These are phyloP conservation scores for Bombyx mori DNA, from an alignment of 1,140 invertebrate species.

Conservation along the genomic window ASM3026992v2 NC_085125.1:197501-198000, in stretches of 20 bases:
- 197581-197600: not conserved
- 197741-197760: constrained; percentile 96
- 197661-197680: constrained; percentile 99
- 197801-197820: constrained; percentile 88
- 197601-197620: not conserved
- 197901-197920: too few relatives aligned
- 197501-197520: too few relatives aligned
- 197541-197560: constrained; percentile 1
- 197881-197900: too few relatives aligned
- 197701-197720: constrained; percentile 99
- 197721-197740: constrained; percentile 99
- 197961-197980: too few relatives aligned
- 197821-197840: not conserved
- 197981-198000: too few relatives aligned
- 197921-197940: not conserved
- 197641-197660: constrained; percentile 98
- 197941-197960: not conserved
- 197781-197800: constrained; percentile 99
- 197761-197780: constrained; percentile 98
- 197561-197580: too few relatives aligned
- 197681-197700: constrained; percentile 98
- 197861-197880: too few relatives aligned
- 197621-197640: constrained; percentile 82
- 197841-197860: not conserved
- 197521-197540: too few relatives aligned